Percentiles rank a stretch among this genome's conserved stretches.
Conservation (phyloP, 1,140 invertebrate genomes). For the Cydia pomonella region DNA sequence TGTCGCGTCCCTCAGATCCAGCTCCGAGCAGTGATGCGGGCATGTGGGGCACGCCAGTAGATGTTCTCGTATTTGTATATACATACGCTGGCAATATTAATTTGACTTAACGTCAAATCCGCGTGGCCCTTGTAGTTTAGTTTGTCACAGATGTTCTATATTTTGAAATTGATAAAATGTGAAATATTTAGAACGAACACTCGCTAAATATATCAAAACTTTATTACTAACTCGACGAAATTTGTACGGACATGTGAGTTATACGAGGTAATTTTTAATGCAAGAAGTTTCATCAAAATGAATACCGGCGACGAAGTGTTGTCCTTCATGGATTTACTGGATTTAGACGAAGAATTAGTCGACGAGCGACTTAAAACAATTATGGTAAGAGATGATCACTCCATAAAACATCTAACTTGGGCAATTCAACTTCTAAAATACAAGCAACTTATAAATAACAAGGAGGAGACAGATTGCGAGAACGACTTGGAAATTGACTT, state of each 20-base stretch:
- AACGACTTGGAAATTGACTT: slow-evolving; percentile 64
- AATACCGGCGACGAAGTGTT: slow-evolving; percentile 50
- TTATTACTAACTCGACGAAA: no score
- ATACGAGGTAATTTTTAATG: neutral
- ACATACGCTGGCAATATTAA: slow-evolving; percentile 8
- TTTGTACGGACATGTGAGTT: neutral
- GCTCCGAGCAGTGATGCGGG: no score
- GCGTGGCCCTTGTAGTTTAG: neutral
- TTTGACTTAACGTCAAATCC: slow-evolving; percentile 17
- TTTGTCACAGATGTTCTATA: slow-evolving; percentile 21
- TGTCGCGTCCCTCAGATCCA: no score
- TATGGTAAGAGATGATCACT: slow-evolving; percentile 52
- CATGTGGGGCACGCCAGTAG: no score
- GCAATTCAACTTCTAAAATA: slow-evolving; percentile 60
- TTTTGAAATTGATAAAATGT: neutral
- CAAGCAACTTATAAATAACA: slow-evolving; percentile 64
- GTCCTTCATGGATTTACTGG: slow-evolving; percentile 66
- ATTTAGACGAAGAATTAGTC: slow-evolving; percentile 68
- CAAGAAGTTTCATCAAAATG: slow-evolving; percentile 38
- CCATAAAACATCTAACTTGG: slow-evolving; percentile 54
- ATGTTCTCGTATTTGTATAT: neutral
- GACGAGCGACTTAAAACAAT: slow-evolving; percentile 55
- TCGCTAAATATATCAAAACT: no score
- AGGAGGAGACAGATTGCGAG: slow-evolving; percentile 61
- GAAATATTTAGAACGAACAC: neutral